A percentile compares a stretch with the other conserved stretches of the same genome.
These are phyloP conservation scores for Cylas formicarius DNA, from an alignment of 1,140 invertebrate species.

Conservation along the genomic window DNA sequence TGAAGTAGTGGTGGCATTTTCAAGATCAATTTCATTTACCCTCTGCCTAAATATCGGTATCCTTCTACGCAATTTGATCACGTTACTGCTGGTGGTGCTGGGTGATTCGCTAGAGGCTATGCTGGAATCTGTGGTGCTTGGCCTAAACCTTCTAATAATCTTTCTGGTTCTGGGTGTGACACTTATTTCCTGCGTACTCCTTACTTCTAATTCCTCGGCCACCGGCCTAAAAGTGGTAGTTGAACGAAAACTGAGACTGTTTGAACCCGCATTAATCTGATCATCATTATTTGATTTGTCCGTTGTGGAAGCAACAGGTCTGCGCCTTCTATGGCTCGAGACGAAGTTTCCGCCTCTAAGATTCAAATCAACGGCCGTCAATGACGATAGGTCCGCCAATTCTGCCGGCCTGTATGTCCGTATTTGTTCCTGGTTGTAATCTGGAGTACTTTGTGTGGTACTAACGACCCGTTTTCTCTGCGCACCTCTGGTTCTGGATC, in stretches of 20 bases:
- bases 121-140: slow-evolving; percentile 8
- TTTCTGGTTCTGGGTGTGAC: slow-evolving; percentile 21
- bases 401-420: slow-evolving; percentile 31
- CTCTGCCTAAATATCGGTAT: slow-evolving; percentile 9
- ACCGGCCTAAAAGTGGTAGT: neutral
- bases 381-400: slow-evolving; percentile 40
- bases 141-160: slow-evolving; percentile 29
- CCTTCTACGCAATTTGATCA: slow-evolving; percentile 3
- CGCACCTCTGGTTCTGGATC: slow-evolving; percentile 35
- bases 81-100: neutral
- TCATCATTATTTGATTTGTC: slow-evolving; percentile 23
- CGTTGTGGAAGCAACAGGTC: slow-evolving; percentile 28
- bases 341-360: slow-evolving; percentile 9
- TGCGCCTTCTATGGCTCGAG: slow-evolving; percentile 14
- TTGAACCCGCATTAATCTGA: slow-evolving; percentile 20
- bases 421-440: slow-evolving; percentile 19
- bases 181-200: too few species aligned
- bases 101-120: neutral
- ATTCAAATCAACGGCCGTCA: slow-evolving; percentile 38
- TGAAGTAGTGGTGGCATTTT: neutral
- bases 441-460: slow-evolving; percentile 8
- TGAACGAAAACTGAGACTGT: slow-evolving; percentile 3
- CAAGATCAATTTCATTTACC: neutral
- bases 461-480: slow-evolving; percentile 6
- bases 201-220: neutral